Evolutionary conservation across 1,140 invertebrate genomes (phyloP).

Genomic region (Atta colombica): DNA sequence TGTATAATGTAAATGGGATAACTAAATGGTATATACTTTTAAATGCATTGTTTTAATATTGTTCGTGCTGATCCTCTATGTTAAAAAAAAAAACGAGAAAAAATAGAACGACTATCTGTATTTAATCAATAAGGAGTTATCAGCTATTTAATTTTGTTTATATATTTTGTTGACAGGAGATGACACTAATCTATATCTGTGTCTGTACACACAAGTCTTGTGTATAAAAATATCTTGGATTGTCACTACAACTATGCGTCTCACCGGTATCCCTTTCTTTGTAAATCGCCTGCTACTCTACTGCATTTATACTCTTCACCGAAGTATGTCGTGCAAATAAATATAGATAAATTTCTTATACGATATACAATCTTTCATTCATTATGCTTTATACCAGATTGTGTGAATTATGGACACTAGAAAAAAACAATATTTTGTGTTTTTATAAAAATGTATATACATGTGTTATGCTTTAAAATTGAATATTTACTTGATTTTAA

Average conservation of each 20-base stretch:
- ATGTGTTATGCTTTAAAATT: neutral
- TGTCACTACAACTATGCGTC: constrained; percentile 36
- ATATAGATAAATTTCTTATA: constrained; percentile 73
- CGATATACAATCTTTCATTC: constrained; percentile 69
- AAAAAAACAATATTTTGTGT: neutral
- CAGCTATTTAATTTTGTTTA: constrained; percentile 58
- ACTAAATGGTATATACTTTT: constrained; percentile 61
- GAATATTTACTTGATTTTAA: neutral
- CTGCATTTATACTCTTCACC: constrained; percentile 69
- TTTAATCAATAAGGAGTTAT: constrained; percentile 54
- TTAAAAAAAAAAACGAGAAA: constrained; percentile 1
- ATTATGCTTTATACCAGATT: constrained; percentile 50
- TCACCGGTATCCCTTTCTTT: constrained; percentile 61
- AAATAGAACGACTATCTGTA: constrained; percentile 1
- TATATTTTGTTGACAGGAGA: constrained; percentile 69
- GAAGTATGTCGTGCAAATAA: constrained; percentile 73
- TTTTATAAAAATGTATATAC: constrained; percentile 1
- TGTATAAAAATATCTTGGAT: constrained; percentile 55
- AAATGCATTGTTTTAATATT: constrained; percentile 41
- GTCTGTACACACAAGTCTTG: constrained; percentile 45
- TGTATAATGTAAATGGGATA: constrained; percentile 41
- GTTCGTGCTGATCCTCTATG: constrained; percentile 13
- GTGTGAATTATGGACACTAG: neutral
- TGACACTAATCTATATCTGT: constrained; percentile 60
- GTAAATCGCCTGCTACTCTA: constrained; percentile 59